A percentile compares a stretch with the other conserved stretches of the same genome.
Conservation (phyloP, 2,113 vertebrate genomes). For the Hemiprocne comata region DNA sequence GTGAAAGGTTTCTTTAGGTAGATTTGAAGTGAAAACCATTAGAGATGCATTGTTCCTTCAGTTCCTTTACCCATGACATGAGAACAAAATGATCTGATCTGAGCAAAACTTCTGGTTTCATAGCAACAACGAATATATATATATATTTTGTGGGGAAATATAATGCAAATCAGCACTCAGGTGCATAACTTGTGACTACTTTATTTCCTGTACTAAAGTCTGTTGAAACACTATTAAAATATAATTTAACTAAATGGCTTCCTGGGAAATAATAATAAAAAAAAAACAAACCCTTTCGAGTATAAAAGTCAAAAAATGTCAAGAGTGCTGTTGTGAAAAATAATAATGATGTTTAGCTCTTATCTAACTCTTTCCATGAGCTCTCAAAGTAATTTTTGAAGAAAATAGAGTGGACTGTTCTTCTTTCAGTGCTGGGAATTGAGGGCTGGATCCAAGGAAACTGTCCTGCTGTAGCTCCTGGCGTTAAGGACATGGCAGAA, state of each 20-base stretch:
- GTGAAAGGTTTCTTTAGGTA: slow-evolving; percentile 21
- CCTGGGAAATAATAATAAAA: not conserved
- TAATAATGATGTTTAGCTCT: not conserved
- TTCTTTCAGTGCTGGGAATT: not conserved
- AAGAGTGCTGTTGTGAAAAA: not conserved
- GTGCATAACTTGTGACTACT: slow-evolving; percentile 10
- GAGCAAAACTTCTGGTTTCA: slow-evolving; percentile 61
- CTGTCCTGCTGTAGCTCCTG: accelerated
- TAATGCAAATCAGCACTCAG: not conserved
- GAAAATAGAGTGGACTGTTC: not conserved
- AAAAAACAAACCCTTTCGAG: not conserved
- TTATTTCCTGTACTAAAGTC: slow-evolving; percentile 5
- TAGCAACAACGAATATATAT: not conserved
- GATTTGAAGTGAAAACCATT: not conserved
- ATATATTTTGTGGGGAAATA: not conserved
- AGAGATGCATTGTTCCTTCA: slow-evolving; percentile 6
- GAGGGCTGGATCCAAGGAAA: not conserved
- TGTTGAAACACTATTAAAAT: slow-evolving; percentile 28
- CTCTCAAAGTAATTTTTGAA: not conserved
- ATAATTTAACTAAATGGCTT: slow-evolving; percentile 11
- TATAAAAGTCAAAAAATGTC: not conserved
- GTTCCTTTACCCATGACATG: slow-evolving; percentile 10
- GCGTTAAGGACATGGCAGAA: accelerated
- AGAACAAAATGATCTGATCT: slow-evolving; percentile 49
- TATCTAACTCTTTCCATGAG: not conserved